Percentiles rank a stretch among this genome's conserved stretches.
These are phyloP conservation scores for Podiceps cristatus DNA, from an alignment of 2,113 vertebrate species.

Conservation along the genomic window DNA sequence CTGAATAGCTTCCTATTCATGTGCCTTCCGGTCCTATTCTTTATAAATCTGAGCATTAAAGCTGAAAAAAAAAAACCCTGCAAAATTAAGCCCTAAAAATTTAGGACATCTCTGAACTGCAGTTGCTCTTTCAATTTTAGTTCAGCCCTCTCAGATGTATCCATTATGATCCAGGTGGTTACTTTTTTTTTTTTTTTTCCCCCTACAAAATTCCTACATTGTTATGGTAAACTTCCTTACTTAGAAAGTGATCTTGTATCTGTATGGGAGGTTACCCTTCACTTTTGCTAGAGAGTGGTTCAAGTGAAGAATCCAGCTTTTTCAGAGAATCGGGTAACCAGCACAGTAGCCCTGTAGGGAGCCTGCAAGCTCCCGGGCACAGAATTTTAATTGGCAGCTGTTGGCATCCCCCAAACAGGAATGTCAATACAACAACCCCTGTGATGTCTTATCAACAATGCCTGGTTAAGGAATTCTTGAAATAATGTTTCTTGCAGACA, in stretches of 20 bases:
- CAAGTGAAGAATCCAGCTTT: background rate
- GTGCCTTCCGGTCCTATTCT: conserved; percentile 12
- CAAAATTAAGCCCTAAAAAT: background rate
- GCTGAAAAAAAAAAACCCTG: background rate
- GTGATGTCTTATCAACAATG: background rate
- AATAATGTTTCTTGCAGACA: conserved; percentile 76
- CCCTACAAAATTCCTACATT: background rate
- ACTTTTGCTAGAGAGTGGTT: background rate
- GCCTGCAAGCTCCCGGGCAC: background rate
- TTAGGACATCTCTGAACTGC: background rate
- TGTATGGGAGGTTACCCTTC: background rate
- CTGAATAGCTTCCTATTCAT: background rate
- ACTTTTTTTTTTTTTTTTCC: background rate
- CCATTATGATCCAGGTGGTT: background rate
- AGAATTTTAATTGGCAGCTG: background rate
- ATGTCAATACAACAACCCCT: background rate
- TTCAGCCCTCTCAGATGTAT: background rate
- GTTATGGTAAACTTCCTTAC: background rate
- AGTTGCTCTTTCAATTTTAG: background rate
- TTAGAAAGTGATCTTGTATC: background rate
- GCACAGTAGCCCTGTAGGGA: background rate
- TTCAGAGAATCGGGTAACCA: background rate
- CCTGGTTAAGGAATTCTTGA: background rate
- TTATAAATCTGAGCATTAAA: conserved; percentile 10
- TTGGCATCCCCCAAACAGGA: background rate